Evolutionary conservation across 1,140 invertebrate genomes (phyloP).

Genomic region (Sminthurinus signatus): DNA sequence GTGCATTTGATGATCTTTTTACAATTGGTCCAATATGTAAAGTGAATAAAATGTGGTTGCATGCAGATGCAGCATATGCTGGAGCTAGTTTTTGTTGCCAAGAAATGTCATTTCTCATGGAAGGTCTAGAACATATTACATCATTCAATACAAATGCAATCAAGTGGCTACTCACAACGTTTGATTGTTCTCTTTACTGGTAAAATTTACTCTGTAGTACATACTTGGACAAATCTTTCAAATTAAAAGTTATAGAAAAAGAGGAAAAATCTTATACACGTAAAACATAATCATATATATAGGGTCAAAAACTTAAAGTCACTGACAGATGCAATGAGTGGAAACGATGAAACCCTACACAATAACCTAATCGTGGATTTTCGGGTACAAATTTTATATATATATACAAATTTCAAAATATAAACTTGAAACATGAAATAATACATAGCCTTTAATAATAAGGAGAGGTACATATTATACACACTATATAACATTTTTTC

Average conservation of each 20-base stretch:
- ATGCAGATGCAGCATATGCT: constrained; percentile 60
- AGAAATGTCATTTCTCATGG: constrained; percentile 18
- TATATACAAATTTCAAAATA: neutral
- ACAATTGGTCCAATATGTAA: constrained; percentile 75
- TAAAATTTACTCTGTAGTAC: too few species aligned
- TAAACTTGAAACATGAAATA: constrained; percentile 4
- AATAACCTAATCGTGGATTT: constrained; percentile 11
- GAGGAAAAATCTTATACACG: neutral
- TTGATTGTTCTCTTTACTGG: constrained; percentile 85
- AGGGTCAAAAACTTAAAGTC: neutral
- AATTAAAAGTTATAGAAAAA: neutral
- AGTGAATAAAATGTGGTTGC: constrained; percentile 70
- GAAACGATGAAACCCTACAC: constrained; percentile 9
- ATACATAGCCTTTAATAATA: too few species aligned
- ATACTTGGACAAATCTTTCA: too few species aligned
- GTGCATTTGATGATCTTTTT: constrained; percentile 72
- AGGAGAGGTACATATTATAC: too few species aligned
- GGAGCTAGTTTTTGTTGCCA: constrained; percentile 45
- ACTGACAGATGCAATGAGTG: constrained; percentile 3
- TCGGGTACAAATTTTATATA: neutral
- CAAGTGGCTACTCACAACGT: constrained; percentile 87
- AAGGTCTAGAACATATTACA: constrained; percentile 52
- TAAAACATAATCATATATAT: neutral
- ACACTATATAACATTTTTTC: constrained; percentile 8
- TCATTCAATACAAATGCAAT: constrained; percentile 89